Evolutionary conservation across 2,113 vertebrate genomes (phyloP), one percentile per base, ranked within the genome.

Genomic region (Megaptera novaeangliae): DNA sequence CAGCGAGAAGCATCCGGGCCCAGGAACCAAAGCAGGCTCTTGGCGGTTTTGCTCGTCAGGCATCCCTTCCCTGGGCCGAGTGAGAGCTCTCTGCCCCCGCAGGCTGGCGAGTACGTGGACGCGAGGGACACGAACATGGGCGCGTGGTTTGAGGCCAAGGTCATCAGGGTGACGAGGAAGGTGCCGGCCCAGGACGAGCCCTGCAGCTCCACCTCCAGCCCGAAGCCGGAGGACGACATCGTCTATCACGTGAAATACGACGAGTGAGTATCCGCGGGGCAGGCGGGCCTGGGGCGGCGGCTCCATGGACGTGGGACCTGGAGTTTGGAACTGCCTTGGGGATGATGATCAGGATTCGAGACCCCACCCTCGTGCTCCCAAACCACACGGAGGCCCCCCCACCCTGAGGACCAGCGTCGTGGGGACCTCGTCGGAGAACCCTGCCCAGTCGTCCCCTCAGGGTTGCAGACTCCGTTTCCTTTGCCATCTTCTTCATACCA

Each of bases 231-330:
- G 0, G 98, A 99, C 1, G 98, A 98, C 27, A 72, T 99, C 20
- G 92, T 99, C 10, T 99, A 99, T 97, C 99, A 99, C 0, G 99
- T 99, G 94, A 99, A 99, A 99, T 99, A 99, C 0, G 99, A 99
- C 23, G 99, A 99, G 99, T 99, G 98, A 99, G 99, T 98, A 21
- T 31, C 27, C 1, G 10, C 0, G 3, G 0, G 68, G 63, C 1
- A 39, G 66, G 36, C 2, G 5, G 29, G 44, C 39, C 41, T 0
- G 0, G 3, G 49, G 5, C 3, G 13, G 10, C 1, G 20, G 11
- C 23, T 29, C 29, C 1, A 15, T 44, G 23, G 2, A 21, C 0
- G 3, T 52, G 36, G 21, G 12, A 39, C 7, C 46, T n/a, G 39
- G 91, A 44, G 18, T 29, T 59, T 2, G 55, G 36, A 18, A 12